Base-by-base conservation (phyloP, 2,797 vertebrate genomes). In the Myotis daubentonii region DNA sequence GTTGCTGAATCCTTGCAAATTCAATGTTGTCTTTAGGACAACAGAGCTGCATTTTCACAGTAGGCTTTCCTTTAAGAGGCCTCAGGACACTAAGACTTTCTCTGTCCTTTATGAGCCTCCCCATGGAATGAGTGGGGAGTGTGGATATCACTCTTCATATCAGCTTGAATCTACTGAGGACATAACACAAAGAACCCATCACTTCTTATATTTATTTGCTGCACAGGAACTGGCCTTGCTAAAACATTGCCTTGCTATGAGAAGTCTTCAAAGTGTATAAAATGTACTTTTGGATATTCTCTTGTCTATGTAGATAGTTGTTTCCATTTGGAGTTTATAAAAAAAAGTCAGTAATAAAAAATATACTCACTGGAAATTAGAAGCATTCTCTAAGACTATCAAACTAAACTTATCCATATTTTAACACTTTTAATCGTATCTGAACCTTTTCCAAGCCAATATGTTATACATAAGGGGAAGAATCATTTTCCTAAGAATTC, bases 51-150 rank as follows among this genome's bases (percentile, higher is more conserved):
- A 72, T 28, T 92, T 84, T 71, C 72, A 44, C 49, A 82, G 38
- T 86, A 41, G 89, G 76, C 93, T 96, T 95, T 93, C 41, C 23
- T 93, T 93, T 79, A 82, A 79, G 38, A 88, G 9, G 8, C 30
- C 89, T 95, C 91, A 91, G 82, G 72, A 53, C 28, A 33, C 87
- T 79, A 72, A 93, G 13, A 49, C n/a, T 78, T 80, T 88, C 85
- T 66, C 93, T 84, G 66, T 87, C 93, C 81, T 88, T 51, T 6
- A 9, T 66, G 74, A 93, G 3, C 15, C 62, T 87, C 92, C 82
- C 57, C 33, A 62, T 16, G 60, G 30, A 89, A 72, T 94, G 93
- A 87, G 90, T 91, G 92, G 74, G 76, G 74, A 92, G 5, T 65
- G 22, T 66, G 51, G 47, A 78, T 82, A 72, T 90, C 53, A 38